Base-by-base conservation (phyloP, 1,140 invertebrate genomes). In the Homarus americanus region DNA sequence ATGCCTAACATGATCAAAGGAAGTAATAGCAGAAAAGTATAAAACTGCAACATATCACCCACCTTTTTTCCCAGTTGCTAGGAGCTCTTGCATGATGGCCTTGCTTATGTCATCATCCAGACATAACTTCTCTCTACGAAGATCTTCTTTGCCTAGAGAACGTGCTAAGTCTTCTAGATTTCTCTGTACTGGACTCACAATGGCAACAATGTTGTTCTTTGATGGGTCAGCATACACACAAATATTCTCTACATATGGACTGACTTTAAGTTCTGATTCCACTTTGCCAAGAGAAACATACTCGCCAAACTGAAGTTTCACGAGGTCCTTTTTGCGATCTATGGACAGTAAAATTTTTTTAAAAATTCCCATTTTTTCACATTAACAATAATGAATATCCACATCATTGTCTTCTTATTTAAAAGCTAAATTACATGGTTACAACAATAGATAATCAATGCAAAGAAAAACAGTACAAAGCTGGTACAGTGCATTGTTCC, bases 261-360 rank as follows among this genome's bases (percentile, higher is more conserved):
- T 98, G 7, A 90, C 91, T 94, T 99, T 99, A 92, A 99, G 94
- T 94, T 98, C 97, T 0, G 98, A 96, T 94, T 97, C 96, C 15
- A 99, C 98, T 95, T 98, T 98, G 66, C 98, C 97, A 73, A 99
- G 95, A 28, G 98, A 98, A 1, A 99, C 97, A 94, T 99, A 99
- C 95, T 99, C 99, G 76, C 99, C 99, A 40, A 97, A 96, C 95
- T 99, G 98, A 12, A 99, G 95, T 95, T 99, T 99, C 12, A 99
- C 98, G 88, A 99, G 95, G 95, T 99, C 99, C 94, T 99, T 99
- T 95, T 99, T 99, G 90, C 99, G 97, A 95, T 99, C 98, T 98
- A 92, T 20, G 44, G 40, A 40, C 3, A 58, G 17, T 58, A 58
- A 58, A 58, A 58, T 58, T 49, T 15, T 20, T 58, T 58, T 58